A percentile compares a stretch with the other conserved stretches of the same genome.
Evolutionary conservation across 2,113 vertebrate species (phyloP).

Genomic region (Albula goreensis): DNA sequence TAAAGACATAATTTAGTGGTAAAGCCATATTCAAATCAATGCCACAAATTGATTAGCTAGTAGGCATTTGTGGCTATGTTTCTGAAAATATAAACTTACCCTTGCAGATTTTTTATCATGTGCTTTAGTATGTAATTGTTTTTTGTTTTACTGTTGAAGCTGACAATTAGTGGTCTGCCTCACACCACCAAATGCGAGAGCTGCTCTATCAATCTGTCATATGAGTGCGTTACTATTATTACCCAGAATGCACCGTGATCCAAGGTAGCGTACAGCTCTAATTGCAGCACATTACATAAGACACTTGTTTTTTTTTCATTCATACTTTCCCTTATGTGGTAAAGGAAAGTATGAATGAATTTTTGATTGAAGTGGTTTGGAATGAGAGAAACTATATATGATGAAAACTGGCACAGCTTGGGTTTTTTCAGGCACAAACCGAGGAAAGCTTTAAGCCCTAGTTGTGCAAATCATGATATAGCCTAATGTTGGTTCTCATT

Average conservation of each 20-base stretch:
- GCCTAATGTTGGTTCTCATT: too few relatives aligned
- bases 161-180: neutral
- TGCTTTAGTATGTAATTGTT: neutral
- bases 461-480: too few relatives aligned
- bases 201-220: neutral
- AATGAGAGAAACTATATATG: too few relatives aligned
- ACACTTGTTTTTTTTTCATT: neutral
- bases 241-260: neutral
- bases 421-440: too few relatives aligned
- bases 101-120: too few relatives aligned
- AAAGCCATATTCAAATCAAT: too few relatives aligned
- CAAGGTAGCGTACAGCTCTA: neutral
- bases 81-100: too few relatives aligned
- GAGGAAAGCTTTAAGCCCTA: too few relatives aligned
- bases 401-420: too few relatives aligned
- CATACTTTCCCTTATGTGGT: neutral
- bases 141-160: neutral
- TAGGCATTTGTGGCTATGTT: too few relatives aligned
- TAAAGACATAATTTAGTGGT: too few relatives aligned
- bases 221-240: neutral
- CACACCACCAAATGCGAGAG: neutral
- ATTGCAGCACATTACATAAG: neutral
- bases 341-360: neutral
- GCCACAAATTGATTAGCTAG: too few relatives aligned
- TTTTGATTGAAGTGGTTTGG: neutral